Base-by-base conservation (phyloP, 2,888 invertebrate species). In the Globia sparganii region DNA sequence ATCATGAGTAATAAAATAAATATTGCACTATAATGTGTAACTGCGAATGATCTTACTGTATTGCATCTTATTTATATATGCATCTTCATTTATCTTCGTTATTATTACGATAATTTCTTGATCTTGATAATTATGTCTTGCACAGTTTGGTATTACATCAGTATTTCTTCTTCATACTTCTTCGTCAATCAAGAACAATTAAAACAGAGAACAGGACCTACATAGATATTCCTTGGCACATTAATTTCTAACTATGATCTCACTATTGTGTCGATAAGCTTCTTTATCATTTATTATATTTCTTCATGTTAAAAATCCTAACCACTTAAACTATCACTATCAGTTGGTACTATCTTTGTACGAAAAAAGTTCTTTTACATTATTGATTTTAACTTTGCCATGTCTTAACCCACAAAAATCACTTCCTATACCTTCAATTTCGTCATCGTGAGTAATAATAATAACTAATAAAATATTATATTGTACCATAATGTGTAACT, bases 41-140 rank as follows among this genome's bases (percentile, higher is more conserved):
- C 49, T 49, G 49, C 49, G 18, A 49, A 49, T 49, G 2, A 49
- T 49, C 49, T 49, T 49, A 49, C 21, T 21, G 5, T 21, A 49
- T 21, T 21, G 21, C 18, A 49, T 40, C 40, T 40, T 40, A 40
- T 40, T 40, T 40, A 0, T 40, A 13, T 40, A 43, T 43, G 4
- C 3, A 46, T 46, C 18, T 46, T 18, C 15, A 18, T 18, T 18
- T 21, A 1, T 61, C 49, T 53, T 31, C 21, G 8, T 61, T 28
- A 37, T 59, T 40, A 37, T n/a, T 31, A 25, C 18, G 28, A 37
- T 37, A 70, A 31, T 58, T 58, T 15, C 43, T 34, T 34, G 9
- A 46, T 74, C 37, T 74, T 74, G 5, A 40, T n/a, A 49, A 40
- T n/a, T 49, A n/a, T n/a, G n/a, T n/a, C n/a, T 76, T 59, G 18